Evolutionary conservation across 92 coral and sea anemone genomes (phyloP), one percentile per base, ranked within the genome.

Genomic region (Parazoanthus atlanticus): DNA sequence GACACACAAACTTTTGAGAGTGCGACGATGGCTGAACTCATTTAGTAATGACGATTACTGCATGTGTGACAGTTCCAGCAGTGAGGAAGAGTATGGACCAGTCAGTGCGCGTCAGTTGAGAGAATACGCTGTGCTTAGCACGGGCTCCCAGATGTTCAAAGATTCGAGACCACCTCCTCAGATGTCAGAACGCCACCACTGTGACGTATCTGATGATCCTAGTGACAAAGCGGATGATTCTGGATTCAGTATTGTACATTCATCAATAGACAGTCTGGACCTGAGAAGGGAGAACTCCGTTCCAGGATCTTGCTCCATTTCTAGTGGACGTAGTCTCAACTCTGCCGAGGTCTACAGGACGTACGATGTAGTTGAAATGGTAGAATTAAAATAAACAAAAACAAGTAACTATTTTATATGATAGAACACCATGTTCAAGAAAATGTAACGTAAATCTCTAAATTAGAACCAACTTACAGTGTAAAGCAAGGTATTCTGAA

Each of bases 361-460:
- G 33, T 95, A 93, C 65, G 98, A 95, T 46, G 96, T 95, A 0
- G 93, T 95, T 0, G 98, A 95, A 80, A 93, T 95, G 98, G 69
- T 95, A 61, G 98, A 95, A 86, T 52, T 93, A 54, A 29, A 28
- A 41, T 86, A 79, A 29, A 61, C 49, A 15, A 5, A 23, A 61
- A 19, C n/a, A 61, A 23, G 16, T 19, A 6, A 23, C 9, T 61
- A 25, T 7, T 61, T 61, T 13, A 16, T 4, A 15, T 52, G 21
- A 16, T 13, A 61, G 1, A 61, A 21, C 8, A 21, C 28, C 69
- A 5, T 21, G 28, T 61, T 61, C 69, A 61, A 61, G 69, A 61
- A 56, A 61, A 61, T 61, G 69, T 2, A 19, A 61, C 26, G 26
- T 52, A 52, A 52, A 16, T 11, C 52, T 46, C 52, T 10, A 46